Percentiles rank a stretch among this genome's conserved stretches.
Evolutionary conservation across 2,888 invertebrate genomes (phyloP).

Genomic region (Idaea straminata): DNA sequence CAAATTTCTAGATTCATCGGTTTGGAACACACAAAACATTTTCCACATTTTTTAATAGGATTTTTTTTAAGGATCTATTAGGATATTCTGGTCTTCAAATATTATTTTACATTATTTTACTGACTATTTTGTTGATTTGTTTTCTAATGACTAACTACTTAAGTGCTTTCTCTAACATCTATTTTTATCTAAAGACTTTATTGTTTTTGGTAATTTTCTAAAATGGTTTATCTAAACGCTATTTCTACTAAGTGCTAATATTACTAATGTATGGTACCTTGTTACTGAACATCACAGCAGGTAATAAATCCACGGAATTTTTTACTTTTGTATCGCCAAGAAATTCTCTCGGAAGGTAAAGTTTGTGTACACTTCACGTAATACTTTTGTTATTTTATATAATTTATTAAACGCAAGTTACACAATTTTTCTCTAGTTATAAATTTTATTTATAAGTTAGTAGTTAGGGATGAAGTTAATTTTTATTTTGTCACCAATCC

Average conservation of each 20-base stretch:
- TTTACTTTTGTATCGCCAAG: not conserved
- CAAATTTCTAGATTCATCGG: too few species aligned
- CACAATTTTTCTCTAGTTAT: not conserved
- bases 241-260: not conserved
- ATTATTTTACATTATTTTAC: not conserved
- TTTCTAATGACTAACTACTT: not conserved
- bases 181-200: not conserved
- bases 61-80: too few species aligned
- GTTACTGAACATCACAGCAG: not conserved
- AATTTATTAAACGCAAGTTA: too few species aligned
- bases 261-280: constrained; percentile 1
- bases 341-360: not conserved
- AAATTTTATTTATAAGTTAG: not conserved
- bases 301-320: constrained; percentile 1
- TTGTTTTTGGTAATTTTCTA: not conserved
- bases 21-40: too few species aligned
- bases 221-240: not conserved
- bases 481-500: not conserved
- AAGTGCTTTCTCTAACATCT: not conserved
- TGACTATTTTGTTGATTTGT: constrained; percentile 7
- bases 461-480: too few species aligned
- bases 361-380: not conserved
- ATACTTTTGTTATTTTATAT: too few species aligned
- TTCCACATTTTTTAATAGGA: too few species aligned
- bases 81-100: too few species aligned